Evolutionary conservation across 2,797 vertebrate genomes (phyloP).

Genomic region (Selene dorsalis): DNA sequence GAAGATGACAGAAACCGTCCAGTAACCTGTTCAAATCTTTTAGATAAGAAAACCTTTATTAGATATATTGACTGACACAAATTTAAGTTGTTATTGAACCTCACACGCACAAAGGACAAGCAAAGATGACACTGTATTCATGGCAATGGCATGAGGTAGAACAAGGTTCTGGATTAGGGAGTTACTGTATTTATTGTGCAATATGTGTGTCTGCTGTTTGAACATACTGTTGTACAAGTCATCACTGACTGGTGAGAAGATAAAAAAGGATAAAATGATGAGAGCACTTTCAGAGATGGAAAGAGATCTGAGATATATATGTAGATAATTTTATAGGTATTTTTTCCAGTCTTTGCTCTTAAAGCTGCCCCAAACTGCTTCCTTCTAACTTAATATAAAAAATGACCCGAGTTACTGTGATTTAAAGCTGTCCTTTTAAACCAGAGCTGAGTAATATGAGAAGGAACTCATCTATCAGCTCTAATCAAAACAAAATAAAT

Average conservation of each 20-base stretch:
- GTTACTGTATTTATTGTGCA: not conserved
- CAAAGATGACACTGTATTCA: not conserved
- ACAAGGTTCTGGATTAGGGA: not conserved
- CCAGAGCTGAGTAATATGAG: not conserved
- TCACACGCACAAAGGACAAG: not conserved
- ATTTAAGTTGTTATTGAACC: constrained; percentile 12
- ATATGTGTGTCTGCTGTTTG: not conserved
- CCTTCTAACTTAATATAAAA: not conserved
- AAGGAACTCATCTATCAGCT: not conserved
- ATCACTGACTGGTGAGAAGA: not conserved
- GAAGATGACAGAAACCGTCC: constrained; percentile 36
- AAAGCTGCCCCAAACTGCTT: not conserved
- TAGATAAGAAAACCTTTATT: not conserved
- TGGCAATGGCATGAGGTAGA: not conserved
- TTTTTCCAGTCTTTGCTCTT: not conserved
- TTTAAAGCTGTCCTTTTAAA: constrained; percentile 19
- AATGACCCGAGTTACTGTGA: not conserved
- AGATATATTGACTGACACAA: constrained; percentile 39
- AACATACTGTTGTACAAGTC: not conserved
- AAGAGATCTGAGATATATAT: too few relatives aligned
- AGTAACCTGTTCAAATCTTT: constrained; percentile 7
- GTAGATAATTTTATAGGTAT: too few relatives aligned
- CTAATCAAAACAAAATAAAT: constrained; percentile 17
- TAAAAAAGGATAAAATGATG: not conserved
- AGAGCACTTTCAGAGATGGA: not conserved